Base-by-base conservation (phyloP, 1,140 invertebrate species). In the Zelostemma sp. region DNA sequence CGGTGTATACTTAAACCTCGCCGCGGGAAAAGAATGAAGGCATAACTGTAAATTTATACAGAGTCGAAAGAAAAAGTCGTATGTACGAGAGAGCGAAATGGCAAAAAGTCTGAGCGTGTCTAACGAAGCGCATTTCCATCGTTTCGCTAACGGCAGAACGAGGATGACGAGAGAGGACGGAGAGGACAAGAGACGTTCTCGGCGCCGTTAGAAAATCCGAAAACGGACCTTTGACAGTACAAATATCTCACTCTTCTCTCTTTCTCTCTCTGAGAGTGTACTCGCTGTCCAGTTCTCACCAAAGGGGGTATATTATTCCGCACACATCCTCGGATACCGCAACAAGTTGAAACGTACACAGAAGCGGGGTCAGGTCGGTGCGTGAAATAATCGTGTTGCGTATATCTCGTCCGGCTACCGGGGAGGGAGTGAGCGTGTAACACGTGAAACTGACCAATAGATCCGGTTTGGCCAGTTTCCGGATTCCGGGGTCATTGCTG, bases 401-500 rank as follows among this genome's bases (percentile, higher is more conserved):
- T 41, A 41, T 49, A 60, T 40, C 56, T 54, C 31, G 25, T 33
- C 48, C 51, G 45, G 60, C 41, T 40, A 49, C 16, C 14, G 60
- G 35, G 58, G 50, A 41, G 38, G 19, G 43, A 51, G 43, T 46
- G 43, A 49, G 60, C 60, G 69, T 69, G 72, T 71, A 75, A 75
- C 74, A 78, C 77, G 75, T 78, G 72, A 81, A 80, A 84, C 81
- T 86, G 84, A 86, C 84, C 84, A 84, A 84, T 83, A 85, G 83
- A 86, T 86, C 84, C 84, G 84, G 84, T 86, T 86, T 84, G 81
- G 76, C 83, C 62, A 84, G 84, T 86, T 86, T 86, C 84, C 84
- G 84, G 82, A 86, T 86, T 86, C 84, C 81, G 68, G 68, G 68
- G 72, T 70, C 72, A 73, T 56, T 50, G 48, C 25, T 45, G 28